Evolutionary conservation across 2,888 invertebrate species (phyloP).

Genomic region (Sinhomidia bicolor): DNA sequence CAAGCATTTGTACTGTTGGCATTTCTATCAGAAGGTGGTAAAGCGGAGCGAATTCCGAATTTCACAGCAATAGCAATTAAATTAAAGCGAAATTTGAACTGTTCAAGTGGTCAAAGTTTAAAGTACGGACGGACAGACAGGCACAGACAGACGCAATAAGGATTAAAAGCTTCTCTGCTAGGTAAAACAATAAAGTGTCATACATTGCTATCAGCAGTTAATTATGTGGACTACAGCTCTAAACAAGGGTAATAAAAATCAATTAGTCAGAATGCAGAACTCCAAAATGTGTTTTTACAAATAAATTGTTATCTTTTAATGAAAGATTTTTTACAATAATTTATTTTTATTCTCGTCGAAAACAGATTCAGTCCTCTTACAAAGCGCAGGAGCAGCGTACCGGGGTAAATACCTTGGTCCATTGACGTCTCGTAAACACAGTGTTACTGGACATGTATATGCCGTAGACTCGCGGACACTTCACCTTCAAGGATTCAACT

Average conservation of each 20-base stretch:
- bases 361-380: conserved; percentile 59
- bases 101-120: no score
- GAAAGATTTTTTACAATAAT: background rate
- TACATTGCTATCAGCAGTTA: background rate
- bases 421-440: conserved; percentile 90
- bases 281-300: conserved; percentile 11
- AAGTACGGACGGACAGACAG: no score
- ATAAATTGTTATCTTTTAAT: background rate
- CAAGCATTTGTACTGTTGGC: no score
- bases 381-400: conserved; percentile 82
- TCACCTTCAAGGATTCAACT: conserved; percentile 93
- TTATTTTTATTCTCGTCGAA: no score
- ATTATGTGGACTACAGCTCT: background rate
- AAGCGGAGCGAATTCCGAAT: no score
- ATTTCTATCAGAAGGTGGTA: no score
- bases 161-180: no score
- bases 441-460: conserved; percentile 92
- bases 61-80: no score
- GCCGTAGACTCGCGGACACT: conserved; percentile 94
- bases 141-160: no score
- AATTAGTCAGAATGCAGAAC: conserved; percentile 38
- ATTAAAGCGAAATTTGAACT: no score
- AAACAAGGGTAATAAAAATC: conserved; percentile 12
- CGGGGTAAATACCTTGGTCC: conserved; percentile 90
- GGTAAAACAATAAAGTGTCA: no score